Base-by-base conservation (phyloP, 92 coral and sea anemone species). In the Heteractis magnifica region DNA sequence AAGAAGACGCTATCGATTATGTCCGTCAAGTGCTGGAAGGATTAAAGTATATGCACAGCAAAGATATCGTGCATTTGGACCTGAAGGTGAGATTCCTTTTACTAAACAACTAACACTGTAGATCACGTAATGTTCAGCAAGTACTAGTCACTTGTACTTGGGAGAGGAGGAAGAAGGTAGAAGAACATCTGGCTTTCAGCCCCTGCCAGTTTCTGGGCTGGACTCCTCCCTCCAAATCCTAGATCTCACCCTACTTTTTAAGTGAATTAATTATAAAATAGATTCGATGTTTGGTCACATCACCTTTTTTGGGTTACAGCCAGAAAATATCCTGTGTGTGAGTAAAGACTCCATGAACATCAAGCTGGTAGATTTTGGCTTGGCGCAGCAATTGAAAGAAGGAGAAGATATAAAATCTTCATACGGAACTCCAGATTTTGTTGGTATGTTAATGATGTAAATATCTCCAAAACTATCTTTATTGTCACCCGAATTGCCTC, bases 371-470 rank as follows among this genome's bases (percentile, higher is more conserved):
- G 99, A 96, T 91, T 96, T 96, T 80, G 99, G 99, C 75, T 89
- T 96, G 64, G 99, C 99, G 11, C 89, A 98, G 62, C 86, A 92
- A 64, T 87, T 96, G 6, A 86, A 90, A 71, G 88, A 90, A 3
- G 99, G 89, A 14, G 92, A 94, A 49, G 94, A 88, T 62, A 90
- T 91, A 44, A 90, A 95, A 79, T 96, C 97, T 26, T 93, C 97
- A 4, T 91, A 92, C 78, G 99, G 99, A 7, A 96, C 99, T 4
- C 99, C 99, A 23, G 99, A 96, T 71, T 96, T 96, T 83, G 97
- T 96, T 58, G 99, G 98, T 95, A 86, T 81, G 93, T 84, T 10
- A 21, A 68, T 53, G 58, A 12, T 53, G 58, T 53, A 8, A 53
- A 53, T 8, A 3, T 53, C 44, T 34, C 44, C 44, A 34, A 34